phyloP scores from a whole-genome alignment of 2,797 vertebrate species.

The Karalla daura region DNA sequence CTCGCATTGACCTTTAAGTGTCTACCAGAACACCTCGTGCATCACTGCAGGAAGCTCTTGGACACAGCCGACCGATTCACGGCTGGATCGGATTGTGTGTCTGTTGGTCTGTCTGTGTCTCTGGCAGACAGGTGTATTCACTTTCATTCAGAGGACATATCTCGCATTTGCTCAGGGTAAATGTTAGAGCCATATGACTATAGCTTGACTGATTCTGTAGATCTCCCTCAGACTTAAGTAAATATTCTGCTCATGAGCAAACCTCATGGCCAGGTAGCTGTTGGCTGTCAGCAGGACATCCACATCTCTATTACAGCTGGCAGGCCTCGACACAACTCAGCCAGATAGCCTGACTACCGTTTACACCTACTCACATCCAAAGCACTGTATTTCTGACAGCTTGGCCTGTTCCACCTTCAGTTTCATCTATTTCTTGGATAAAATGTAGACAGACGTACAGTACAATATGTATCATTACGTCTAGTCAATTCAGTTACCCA shows the following conservation, averaged over 20 bases:
- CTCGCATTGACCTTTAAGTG: constrained; percentile 48
- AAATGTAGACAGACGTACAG: constrained; percentile 25
- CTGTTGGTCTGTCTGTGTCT: constrained; percentile 34
- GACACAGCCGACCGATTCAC: constrained; percentile 51
- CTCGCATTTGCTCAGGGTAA: constrained; percentile 68
- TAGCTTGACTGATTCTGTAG: constrained; percentile 64
- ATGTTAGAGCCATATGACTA: constrained; percentile 65
- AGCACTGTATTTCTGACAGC: constrained; percentile 45
- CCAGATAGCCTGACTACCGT: constrained; percentile 42
- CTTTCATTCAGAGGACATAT: constrained; percentile 68
- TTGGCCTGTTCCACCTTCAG: constrained; percentile 32
- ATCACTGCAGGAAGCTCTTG: constrained; percentile 42
- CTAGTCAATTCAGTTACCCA: constrained; percentile 28
- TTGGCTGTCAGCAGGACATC: constrained; percentile 48
- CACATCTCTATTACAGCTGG: constrained; percentile 59
- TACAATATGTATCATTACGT: constrained; percentile 36
- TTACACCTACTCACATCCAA: constrained; percentile 53
- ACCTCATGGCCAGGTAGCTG: constrained; percentile 33
- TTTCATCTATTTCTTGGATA: constrained; percentile 11
- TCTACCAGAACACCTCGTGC: constrained; percentile 39
- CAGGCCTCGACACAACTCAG: constrained; percentile 56
- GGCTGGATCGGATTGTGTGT: constrained; percentile 31
- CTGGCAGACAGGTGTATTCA: constrained; percentile 63
- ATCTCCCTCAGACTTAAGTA: constrained; percentile 57
- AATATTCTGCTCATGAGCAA: constrained; percentile 55